Percentiles rank a stretch among this genome's conserved stretches.
Conservation (phyloP, 2,113 vertebrate genomes). For the Bolborhynchus lineola region DNA sequence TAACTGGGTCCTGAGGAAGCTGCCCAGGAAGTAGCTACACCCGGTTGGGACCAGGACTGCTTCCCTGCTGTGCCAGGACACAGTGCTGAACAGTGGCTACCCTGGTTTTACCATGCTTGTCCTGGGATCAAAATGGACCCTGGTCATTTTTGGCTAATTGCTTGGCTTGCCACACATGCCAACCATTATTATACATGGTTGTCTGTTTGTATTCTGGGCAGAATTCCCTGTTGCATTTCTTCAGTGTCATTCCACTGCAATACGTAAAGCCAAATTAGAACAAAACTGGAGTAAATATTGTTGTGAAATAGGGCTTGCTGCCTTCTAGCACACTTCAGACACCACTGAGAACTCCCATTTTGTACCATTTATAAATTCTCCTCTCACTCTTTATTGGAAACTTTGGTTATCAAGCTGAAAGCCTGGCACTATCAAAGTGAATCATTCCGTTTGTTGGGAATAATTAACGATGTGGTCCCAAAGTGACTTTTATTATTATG, state of each 20-base stretch:
- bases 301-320: neutral
- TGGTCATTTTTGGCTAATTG: neutral
- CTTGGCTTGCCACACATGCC: neutral
- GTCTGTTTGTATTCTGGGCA: neutral
- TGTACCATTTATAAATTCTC: neutral
- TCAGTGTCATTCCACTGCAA: neutral
- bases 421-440: neutral
- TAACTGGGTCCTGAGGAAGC: neutral
- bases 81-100: accelerated
- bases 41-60: neutral
- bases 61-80: accelerated
- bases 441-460: neutral
- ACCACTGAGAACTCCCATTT: neutral
- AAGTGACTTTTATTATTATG: neutral
- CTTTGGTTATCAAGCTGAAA: neutral
- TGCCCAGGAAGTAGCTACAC: neutral
- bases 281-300: neutral
- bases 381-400: neutral
- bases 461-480: neutral
- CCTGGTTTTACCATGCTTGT: neutral
- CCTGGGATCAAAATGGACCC: neutral
- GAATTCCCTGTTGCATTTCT: neutral
- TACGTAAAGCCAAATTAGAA: neutral
- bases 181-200: neutral
- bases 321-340: neutral